Percentiles rank a stretch among this genome's conserved stretches.
phyloP scores from a whole-genome alignment of 2,888 invertebrate species.

The Seira sanloemensis region DNA sequence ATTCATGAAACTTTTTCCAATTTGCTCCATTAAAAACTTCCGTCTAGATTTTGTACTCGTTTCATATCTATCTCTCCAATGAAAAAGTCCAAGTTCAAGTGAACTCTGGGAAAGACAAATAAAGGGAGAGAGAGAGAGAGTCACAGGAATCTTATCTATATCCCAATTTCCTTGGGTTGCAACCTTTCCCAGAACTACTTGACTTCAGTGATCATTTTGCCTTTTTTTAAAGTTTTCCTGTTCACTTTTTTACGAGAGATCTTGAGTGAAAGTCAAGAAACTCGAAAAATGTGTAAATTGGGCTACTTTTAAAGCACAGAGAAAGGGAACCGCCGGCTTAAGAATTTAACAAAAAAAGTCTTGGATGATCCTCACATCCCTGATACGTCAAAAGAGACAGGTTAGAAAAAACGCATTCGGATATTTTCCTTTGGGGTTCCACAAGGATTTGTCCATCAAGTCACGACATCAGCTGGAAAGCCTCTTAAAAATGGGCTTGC shows the following conservation, averaged over 20 bases:
- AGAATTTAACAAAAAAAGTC: background rate
- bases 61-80: too few relatives aligned
- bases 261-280: background rate
- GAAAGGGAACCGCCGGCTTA: too few relatives aligned
- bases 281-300: background rate
- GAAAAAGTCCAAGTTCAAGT: too few relatives aligned
- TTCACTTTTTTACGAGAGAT: background rate
- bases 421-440: background rate
- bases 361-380: background rate
- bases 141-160: too few relatives aligned
- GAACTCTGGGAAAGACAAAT: too few relatives aligned
- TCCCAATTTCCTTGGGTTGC: too few relatives aligned
- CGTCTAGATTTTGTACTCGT: too few relatives aligned
- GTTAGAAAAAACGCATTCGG: background rate
- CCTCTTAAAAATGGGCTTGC: background rate
- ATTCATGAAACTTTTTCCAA: too few relatives aligned
- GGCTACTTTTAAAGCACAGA: too few relatives aligned
- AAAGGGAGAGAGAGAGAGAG: too few relatives aligned
- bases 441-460: slow-evolving; percentile 1
- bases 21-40: too few relatives aligned
- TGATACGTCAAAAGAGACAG: background rate
- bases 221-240: background rate
- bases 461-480: background rate
- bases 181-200: too few relatives aligned
- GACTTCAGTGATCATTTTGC: background rate